Percentiles rank a stretch among this genome's conserved stretches.
Evolutionary conservation across 2,797 vertebrate species (phyloP).

Genomic region (Manis pentadactyla): DNA sequence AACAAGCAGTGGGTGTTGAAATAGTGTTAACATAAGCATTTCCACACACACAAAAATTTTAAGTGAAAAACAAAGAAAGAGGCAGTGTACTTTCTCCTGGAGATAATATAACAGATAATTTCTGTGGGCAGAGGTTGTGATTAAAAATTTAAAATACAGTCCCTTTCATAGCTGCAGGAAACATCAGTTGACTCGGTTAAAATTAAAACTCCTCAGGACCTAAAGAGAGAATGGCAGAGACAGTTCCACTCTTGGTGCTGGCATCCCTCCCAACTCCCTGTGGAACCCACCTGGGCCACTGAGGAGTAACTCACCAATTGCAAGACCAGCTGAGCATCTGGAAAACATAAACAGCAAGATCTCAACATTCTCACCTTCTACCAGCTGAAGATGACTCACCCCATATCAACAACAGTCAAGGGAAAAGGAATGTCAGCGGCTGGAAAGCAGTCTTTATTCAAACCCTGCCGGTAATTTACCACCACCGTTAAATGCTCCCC

Average conservation of each 20-base stretch:
- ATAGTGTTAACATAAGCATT: constrained; percentile 30
- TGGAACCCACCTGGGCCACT: neutral
- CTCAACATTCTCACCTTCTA: constrained; percentile 57
- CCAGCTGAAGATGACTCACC: constrained; percentile 73
- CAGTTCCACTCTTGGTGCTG: neutral
- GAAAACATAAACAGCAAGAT: constrained; percentile 54
- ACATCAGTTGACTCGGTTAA: constrained; percentile 39
- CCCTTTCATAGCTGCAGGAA: constrained; percentile 53
- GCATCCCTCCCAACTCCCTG: neutral
- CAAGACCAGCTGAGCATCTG: constrained; percentile 30
- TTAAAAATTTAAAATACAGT: constrained; percentile 62
- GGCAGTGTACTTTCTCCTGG: neutral
- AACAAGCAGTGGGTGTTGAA: constrained; percentile 20
- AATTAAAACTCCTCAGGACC: constrained; percentile 35
- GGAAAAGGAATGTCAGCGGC: constrained; percentile 36
- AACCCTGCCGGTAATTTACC: constrained; percentile 50
- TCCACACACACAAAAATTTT: neutral
- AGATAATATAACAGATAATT: constrained; percentile 52
- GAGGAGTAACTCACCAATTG: neutral
- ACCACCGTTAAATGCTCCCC: constrained; percentile 53
- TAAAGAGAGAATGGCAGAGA: neutral
- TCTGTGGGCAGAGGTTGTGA: constrained; percentile 48
- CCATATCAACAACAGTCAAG: constrained; percentile 55
- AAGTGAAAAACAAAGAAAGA: constrained; percentile 53
- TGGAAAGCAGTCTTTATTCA: constrained; percentile 62